A percentile compares a stretch with the other conserved stretches of the same genome.
phyloP scores from a whole-genome alignment of 30 jellyfish, hydroid and myxozoan species.

The Rhopilema esculentum region DNA sequence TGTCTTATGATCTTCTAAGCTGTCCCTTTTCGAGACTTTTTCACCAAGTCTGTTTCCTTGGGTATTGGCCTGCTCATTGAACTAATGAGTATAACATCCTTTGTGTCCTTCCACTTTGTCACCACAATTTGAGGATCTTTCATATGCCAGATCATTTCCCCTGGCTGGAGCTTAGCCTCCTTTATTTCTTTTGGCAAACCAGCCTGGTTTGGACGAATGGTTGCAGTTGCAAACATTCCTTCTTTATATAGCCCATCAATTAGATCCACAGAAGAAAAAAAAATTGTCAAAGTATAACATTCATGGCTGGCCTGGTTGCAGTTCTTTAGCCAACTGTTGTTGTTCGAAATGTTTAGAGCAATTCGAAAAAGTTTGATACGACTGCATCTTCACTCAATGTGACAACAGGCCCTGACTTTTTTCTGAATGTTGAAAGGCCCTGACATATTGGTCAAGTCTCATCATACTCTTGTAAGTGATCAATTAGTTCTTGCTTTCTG shows the following conservation, averaged over 20 bases:
- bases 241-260: constrained; percentile 22
- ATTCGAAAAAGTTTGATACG: constrained; percentile 15
- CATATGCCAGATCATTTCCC: constrained; percentile 38
- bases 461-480: constrained; percentile 8
- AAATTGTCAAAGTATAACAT: constrained; percentile 24
- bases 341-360: neutral
- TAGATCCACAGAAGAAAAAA: constrained; percentile 40
- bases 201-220: constrained; percentile 20
- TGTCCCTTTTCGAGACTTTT: constrained; percentile 11
- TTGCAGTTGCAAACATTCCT: constrained; percentile 46
- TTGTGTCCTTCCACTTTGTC: constrained; percentile 35
- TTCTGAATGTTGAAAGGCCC: constrained; percentile 28
- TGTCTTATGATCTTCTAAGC: constrained; percentile 36
- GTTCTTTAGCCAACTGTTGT: constrained; percentile 27
- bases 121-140: constrained; percentile 39
- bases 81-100: constrained; percentile 41
- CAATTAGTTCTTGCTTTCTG: constrained; percentile 25
- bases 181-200: constrained; percentile 30
- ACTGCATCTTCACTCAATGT: constrained; percentile 19
- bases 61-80: constrained; percentile 42
- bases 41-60: constrained; percentile 1
- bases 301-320: constrained; percentile 37
- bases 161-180: constrained; percentile 35
- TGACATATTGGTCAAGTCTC: constrained; percentile 8
- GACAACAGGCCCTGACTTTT: constrained; percentile 31